phyloP scores from a whole-genome alignment of 2,113 vertebrate genomes.

The Hylia prasina region DNA sequence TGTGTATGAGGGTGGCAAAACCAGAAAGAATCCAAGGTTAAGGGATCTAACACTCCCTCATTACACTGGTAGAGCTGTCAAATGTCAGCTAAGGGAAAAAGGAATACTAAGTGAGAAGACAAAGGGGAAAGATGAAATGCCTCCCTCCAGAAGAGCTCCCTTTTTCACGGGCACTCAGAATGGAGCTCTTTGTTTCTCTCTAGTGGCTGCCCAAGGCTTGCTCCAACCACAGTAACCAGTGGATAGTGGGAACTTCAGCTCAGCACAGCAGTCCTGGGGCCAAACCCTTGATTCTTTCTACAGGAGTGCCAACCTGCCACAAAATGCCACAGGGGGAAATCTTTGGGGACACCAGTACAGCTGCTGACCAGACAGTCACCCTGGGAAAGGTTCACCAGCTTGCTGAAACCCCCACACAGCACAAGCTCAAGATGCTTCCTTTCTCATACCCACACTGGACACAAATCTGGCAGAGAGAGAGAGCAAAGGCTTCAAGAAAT shows the following conservation, averaged over 20 bases:
- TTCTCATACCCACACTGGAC: background rate
- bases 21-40: background rate
- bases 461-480: background rate
- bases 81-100: background rate
- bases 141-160: background rate
- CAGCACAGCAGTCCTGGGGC: background rate
- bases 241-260: background rate
- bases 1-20: background rate
- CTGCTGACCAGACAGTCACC: fast-evolving
- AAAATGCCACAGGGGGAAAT: background rate
- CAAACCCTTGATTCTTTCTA: background rate
- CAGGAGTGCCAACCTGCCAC: background rate
- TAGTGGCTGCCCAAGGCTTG: background rate
- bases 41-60: fast-evolving
- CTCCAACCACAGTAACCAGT: background rate
- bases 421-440: background rate
- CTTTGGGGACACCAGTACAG: background rate
- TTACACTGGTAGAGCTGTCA: background rate
- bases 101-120: background rate
- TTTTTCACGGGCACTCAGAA: background rate
- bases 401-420: fast-evolving
- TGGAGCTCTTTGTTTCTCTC: background rate
- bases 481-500: background rate
- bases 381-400: background rate
- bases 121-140: background rate